A percentile compares a stretch with the other conserved stretches of the same genome.
phyloP scores from a whole-genome alignment of 2,797 vertebrate species.

The Acrossocheilus wenchowensis region DNA sequence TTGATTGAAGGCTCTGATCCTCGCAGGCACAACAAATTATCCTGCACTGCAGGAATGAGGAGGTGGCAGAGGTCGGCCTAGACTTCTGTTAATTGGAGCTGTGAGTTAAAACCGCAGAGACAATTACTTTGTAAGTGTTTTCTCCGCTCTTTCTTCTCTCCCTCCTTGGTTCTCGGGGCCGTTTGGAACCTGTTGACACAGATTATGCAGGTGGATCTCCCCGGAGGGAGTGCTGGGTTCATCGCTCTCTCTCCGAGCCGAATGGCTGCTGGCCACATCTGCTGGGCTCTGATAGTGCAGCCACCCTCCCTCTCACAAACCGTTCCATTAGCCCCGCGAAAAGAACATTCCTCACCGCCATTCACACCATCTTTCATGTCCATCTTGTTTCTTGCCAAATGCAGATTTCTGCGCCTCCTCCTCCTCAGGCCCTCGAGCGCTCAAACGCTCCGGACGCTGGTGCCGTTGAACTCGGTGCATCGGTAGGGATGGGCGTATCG shows the following conservation, averaged over 20 bases:
- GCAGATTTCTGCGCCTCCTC: constrained; percentile 79
- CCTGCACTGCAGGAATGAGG: constrained; percentile 58
- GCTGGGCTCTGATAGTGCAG: constrained; percentile 83
- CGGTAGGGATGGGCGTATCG: too few species aligned
- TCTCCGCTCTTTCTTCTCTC: constrained; percentile 73
- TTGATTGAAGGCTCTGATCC: constrained; percentile 24
- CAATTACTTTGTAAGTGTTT: constrained; percentile 79
- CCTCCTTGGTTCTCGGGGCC: constrained; percentile 75
- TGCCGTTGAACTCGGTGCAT: constrained; percentile 58
- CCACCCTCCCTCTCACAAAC: constrained; percentile 78
- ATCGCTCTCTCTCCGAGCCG: constrained; percentile 77
- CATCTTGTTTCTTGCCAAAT: constrained; percentile 85
- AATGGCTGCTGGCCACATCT: constrained; percentile 83
- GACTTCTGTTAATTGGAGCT: constrained; percentile 71
- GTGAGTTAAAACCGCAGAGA: constrained; percentile 69
- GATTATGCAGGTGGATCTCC: constrained; percentile 83
- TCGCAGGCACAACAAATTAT: constrained; percentile 49
- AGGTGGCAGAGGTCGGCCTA: constrained; percentile 39
- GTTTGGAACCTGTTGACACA: constrained; percentile 86
- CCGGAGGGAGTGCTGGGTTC: constrained; percentile 76
- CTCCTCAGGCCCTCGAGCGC: constrained; percentile 65
- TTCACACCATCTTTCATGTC: constrained; percentile 84
- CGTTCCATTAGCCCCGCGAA: constrained; percentile 86
- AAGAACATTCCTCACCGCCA: constrained; percentile 83
- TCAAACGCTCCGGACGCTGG: constrained; percentile 77